Percentiles rank a stretch among this genome's conserved stretches.
Conservation (phyloP, 2,113 vertebrate genomes). For the Coptodon rendalli region DNA sequence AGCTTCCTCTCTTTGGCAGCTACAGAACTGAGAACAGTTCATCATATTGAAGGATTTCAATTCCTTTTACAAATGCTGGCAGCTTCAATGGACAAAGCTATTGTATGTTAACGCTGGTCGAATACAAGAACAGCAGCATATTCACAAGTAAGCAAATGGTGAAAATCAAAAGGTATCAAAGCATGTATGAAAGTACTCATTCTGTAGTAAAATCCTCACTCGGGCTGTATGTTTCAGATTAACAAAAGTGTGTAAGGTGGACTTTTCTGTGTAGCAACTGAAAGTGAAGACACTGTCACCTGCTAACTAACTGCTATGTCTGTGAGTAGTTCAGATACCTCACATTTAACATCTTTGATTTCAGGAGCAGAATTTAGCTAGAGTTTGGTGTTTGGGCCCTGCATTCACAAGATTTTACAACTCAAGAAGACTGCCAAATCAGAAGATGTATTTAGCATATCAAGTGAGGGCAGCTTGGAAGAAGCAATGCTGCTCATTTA, state of each 20-base stretch:
- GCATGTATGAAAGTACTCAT: neutral
- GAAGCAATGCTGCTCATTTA: neutral
- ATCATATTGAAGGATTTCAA: conserved; percentile 1
- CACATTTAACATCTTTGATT: neutral
- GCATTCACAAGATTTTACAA: neutral
- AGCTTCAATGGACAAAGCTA: neutral
- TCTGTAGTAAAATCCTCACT: neutral
- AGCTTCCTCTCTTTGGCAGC: conserved; percentile 51
- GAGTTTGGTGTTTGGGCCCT: neutral
- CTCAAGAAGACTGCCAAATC: neutral
- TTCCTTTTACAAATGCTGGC: neutral
- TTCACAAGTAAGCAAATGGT: neutral
- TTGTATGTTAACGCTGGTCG: neutral
- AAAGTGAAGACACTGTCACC: neutral
- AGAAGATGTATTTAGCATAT: neutral
- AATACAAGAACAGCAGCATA: neutral
- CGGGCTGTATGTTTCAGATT: neutral
- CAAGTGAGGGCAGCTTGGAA: neutral
- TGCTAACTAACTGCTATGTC: neutral
- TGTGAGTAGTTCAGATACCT: neutral
- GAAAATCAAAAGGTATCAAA: neutral
- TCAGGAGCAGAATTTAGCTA: neutral
- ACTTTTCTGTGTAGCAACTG: neutral
- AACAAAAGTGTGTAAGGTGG: neutral
- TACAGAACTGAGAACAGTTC: conserved; percentile 27